Evolutionary conservation across 2,888 invertebrate species (phyloP).

Genomic region (Ophion obscuratus): DNA sequence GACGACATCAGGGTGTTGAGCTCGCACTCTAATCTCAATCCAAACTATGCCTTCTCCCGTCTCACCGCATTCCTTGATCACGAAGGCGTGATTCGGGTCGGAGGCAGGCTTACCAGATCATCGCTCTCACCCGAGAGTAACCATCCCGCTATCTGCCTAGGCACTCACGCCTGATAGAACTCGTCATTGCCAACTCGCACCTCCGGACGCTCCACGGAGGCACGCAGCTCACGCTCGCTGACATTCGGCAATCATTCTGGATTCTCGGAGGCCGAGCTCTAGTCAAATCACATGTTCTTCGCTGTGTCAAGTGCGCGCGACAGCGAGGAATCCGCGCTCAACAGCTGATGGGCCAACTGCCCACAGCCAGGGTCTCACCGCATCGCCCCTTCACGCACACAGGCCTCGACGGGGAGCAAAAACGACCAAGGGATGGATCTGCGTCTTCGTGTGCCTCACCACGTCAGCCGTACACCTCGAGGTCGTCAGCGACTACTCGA

Average conservation of each 20-base stretch:
- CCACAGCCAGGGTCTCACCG: slow-evolving; percentile 55
- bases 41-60: neutral
- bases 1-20: too few relatives aligned
- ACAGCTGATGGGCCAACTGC: slow-evolving; percentile 70
- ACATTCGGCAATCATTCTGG: slow-evolving; percentile 59
- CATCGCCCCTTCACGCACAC: slow-evolving; percentile 57
- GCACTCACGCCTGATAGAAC: too few relatives aligned
- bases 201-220: too few relatives aligned
- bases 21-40: neutral
- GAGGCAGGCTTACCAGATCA: neutral
- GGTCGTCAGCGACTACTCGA: neutral
- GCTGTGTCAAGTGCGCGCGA: slow-evolving; percentile 66
- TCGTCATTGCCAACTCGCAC: too few relatives aligned
- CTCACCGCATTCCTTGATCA: neutral
- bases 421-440: slow-evolving; percentile 1
- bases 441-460: neutral
- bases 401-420: slow-evolving; percentile 64
- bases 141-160: too few relatives aligned
- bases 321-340: slow-evolving; percentile 42
- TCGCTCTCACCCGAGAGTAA: slow-evolving; percentile 16
- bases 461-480: neutral
- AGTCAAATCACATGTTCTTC: slow-evolving; percentile 44
- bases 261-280: slow-evolving; percentile 51
- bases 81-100: slow-evolving; percentile 48
- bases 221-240: too few relatives aligned